These are phyloP conservation scores for Eleutherodactylus coqui DNA, from an alignment of 2,797 vertebrate genomes.

Conservation along the genomic window DNA sequence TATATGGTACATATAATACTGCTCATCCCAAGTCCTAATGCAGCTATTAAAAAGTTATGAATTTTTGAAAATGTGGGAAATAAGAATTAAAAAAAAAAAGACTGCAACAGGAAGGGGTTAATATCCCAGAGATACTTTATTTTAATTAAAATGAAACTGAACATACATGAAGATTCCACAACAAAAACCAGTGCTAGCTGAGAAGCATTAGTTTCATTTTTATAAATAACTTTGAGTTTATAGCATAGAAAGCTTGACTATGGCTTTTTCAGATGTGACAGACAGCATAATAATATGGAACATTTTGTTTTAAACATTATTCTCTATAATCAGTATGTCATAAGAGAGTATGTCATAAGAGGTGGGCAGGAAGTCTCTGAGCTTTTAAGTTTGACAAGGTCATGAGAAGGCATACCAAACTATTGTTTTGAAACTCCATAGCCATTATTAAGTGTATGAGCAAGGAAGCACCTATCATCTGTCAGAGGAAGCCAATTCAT, in stretches of 20 bases:
- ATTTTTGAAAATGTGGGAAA: too few relatives aligned
- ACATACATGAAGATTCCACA: neutral
- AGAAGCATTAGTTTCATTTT: conserved; percentile 23
- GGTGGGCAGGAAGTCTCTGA: conserved; percentile 50
- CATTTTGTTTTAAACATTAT: conserved; percentile 51
- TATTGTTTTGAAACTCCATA: conserved; percentile 58
- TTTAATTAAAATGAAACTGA: neutral
- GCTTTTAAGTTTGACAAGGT: conserved; percentile 60
- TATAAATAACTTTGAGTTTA: conserved; percentile 48
- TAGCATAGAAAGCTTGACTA: conserved; percentile 24
- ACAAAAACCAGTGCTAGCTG: neutral
- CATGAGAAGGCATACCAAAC: conserved; percentile 46
- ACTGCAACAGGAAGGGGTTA: too few relatives aligned
- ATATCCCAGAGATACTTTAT: neutral
- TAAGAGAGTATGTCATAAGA: conserved; percentile 46
- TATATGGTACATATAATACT: too few relatives aligned
- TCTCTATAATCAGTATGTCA: conserved; percentile 57
- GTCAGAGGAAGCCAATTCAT: conserved; percentile 9
- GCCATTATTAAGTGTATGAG: conserved; percentile 54
- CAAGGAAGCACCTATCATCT: conserved; percentile 42
- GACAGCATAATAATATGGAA: conserved; percentile 52
- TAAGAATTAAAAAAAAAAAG: too few relatives aligned
- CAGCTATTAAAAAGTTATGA: too few relatives aligned
- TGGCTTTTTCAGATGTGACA: conserved; percentile 41
- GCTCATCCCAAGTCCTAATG: too few relatives aligned